phyloP scores from a whole-genome alignment of 2,797 vertebrate species.

The Lepilemur ruficaudatus region DNA sequence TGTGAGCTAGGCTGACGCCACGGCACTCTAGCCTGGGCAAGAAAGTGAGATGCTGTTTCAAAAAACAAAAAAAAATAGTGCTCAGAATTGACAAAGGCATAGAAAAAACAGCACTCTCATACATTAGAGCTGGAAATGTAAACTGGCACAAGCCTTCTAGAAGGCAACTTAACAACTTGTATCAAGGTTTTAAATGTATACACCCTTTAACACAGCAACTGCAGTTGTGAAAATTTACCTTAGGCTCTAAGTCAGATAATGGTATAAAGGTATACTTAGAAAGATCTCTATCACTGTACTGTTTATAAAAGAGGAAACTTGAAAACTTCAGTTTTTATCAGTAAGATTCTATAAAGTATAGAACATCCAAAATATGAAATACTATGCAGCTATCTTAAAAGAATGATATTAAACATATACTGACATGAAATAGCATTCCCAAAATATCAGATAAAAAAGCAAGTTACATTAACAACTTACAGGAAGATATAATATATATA shows the following conservation, averaged over 20 bases:
- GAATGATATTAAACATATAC: slow-evolving; percentile 25
- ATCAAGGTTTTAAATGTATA: slow-evolving; percentile 19
- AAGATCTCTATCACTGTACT: neutral
- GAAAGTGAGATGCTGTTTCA: no score
- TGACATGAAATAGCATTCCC: slow-evolving; percentile 38
- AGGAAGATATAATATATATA: slow-evolving; percentile 23
- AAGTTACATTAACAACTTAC: slow-evolving; percentile 18
- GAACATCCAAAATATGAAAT: slow-evolving; percentile 15
- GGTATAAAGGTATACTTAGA: neutral
- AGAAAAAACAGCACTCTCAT: neutral
- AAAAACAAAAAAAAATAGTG: no score
- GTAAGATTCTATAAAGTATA: slow-evolving; percentile 21
- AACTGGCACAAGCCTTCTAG: neutral
- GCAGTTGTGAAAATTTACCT: slow-evolving; percentile 34
- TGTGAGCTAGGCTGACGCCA: no score
- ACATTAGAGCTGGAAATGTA: neutral
- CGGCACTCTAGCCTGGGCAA: no score
- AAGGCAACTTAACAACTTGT: slow-evolving; percentile 29
- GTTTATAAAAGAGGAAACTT: neutral
- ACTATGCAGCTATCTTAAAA: slow-evolving; percentile 31
- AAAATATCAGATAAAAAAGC: neutral
- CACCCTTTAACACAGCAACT: neutral
- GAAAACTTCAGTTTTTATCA: slow-evolving; percentile 41
- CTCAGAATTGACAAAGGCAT: slow-evolving; percentile 7
- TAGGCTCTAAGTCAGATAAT: neutral